Evolutionary conservation across 2,797 vertebrate species (phyloP), one percentile per base, ranked within the genome.

Genomic region (Cyclura pinguis): DNA sequence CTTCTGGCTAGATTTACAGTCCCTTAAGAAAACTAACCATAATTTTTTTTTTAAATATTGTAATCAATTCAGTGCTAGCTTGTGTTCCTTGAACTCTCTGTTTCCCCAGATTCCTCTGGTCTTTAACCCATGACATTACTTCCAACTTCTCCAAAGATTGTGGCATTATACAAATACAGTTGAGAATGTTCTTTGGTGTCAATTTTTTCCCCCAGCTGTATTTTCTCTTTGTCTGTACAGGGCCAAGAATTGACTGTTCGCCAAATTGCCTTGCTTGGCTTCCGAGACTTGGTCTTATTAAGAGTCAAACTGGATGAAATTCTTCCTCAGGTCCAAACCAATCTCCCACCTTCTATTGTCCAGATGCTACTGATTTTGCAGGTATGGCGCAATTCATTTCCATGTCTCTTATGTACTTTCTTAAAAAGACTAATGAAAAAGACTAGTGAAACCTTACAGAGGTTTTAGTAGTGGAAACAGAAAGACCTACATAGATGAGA

Each of bases 291-390:
- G 92, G 98, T 99, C 55, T 96, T 99, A 91, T 91, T 99, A 89
- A 99, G 98, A 97, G 97, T 98, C 59, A 98, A 97, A 93, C 95
- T 98, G 93, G 97, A 98, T 50, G 98, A 98, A 29, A 92, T 97
- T 90, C 97, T 99, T 93, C 96, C 97, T 64, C 90, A 90, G 91
- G 93, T 94, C n/a, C 97, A 88, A 92, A 93, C 91, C 38, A 96
- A 91, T 80, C 88, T 97, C 18, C 98, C 98, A 22, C 96, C 98
- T 0, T 95, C 98, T 84, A 97, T 99, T 77, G 97, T 98, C 73
- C 99, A 99, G 97, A 99, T 99, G 99, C 97, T 99, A 93, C 98
- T 99, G 80, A 96, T 99, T 92, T 97, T 99, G 84, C 98, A 99
- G 98, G 99, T 99, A 89, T 81, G 96, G 12, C 84, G 24, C 64